These are phyloP conservation scores for Dascyllus trimaculatus DNA, from an alignment of 2,113 vertebrate genomes.

Conservation along the genomic window DNA sequence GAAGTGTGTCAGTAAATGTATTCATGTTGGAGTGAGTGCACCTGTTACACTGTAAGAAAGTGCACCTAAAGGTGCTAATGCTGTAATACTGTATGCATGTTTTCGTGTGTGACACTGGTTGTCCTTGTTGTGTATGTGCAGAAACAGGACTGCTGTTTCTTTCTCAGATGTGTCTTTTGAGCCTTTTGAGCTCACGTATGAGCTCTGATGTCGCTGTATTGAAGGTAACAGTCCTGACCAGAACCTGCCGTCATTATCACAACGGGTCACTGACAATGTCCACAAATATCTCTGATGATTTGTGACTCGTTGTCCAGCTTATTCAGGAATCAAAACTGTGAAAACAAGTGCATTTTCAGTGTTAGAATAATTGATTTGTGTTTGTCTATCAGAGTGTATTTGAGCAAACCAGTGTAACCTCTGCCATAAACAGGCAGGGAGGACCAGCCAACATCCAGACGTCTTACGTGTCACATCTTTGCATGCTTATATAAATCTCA, in stretches of 20 bases:
- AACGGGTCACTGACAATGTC: neutral
- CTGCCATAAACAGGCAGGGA: conserved; percentile 5
- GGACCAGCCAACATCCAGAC: conserved; percentile 17
- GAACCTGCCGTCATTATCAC: conserved; percentile 26
- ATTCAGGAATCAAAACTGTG: conserved; percentile 12
- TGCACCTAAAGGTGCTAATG: too few species aligned
- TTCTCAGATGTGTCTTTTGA: conserved; percentile 2
- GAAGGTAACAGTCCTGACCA: conserved; percentile 48
- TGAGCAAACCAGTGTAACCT: conserved; percentile 46
- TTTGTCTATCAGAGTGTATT: conserved; percentile 1
- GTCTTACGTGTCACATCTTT: conserved; percentile 41
- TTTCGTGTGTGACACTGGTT: conserved; percentile 11
- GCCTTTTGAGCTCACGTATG: neutral
- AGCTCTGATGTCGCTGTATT: conserved; percentile 23
- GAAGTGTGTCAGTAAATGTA: neutral
- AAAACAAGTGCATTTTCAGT: conserved; percentile 18
- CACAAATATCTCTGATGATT: neutral
- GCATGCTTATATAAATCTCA: neutral
- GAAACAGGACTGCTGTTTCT: conserved; percentile 4
- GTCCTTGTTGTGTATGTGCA: conserved; percentile 4
- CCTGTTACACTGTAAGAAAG: too few species aligned
- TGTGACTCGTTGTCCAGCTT: conserved; percentile 1
- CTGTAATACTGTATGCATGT: neutral
- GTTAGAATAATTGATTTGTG: conserved; percentile 10
- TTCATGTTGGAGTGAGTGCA: conserved; percentile 3